Evolutionary conservation across 2,113 vertebrate genomes (phyloP), one percentile per base, ranked within the genome.

Genomic region (Paralichthys olivaceus): DNA sequence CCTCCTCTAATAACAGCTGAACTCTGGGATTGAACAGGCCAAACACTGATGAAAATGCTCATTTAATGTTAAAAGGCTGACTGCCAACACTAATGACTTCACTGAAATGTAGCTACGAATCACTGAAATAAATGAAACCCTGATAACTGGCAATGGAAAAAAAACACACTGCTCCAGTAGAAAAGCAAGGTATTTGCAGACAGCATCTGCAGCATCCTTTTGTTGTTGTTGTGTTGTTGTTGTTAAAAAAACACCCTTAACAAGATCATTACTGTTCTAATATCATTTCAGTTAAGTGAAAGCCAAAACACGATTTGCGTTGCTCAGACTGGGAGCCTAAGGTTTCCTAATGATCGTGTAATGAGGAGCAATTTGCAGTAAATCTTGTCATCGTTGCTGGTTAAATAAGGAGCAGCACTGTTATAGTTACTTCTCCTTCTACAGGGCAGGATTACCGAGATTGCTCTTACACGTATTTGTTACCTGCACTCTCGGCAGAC

Each of bases 311-410:
- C 4, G 28, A 82, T 81, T 88, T 72, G 72, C 75, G 55, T 58
- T 22, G 75, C 86, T 62, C 11, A 75, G 61, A 62, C n/a, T 40
- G 54, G 69, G 70, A 75, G 82, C 67, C 80, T 75, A 37, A 79
- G 87, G 74, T 77, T 85, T 85, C 58, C 61, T 87, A 88, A 91
- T 85, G 75, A 82, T 85, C 37, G 17, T 83, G 84, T 88, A 87
- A 89, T 85, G 74, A 88, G 70, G 84, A 87, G 76, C 75, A 90
- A 89, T 87, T 87, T 80, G 69, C 80, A 61, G 60, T 88, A 88
- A 91, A 88, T 82, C 69, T 72, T 62, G 75, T 83, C 88, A 72
- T 66, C 13, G 40, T 73, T 70, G 51, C 65, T 66, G 82, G 75
- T 87, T 84, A 77, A 84, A 82, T 88, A 69, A 62, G 61, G 26